Base-by-base conservation (phyloP, 2,113 vertebrate species). In the Typhlomys cinereus region DNA sequence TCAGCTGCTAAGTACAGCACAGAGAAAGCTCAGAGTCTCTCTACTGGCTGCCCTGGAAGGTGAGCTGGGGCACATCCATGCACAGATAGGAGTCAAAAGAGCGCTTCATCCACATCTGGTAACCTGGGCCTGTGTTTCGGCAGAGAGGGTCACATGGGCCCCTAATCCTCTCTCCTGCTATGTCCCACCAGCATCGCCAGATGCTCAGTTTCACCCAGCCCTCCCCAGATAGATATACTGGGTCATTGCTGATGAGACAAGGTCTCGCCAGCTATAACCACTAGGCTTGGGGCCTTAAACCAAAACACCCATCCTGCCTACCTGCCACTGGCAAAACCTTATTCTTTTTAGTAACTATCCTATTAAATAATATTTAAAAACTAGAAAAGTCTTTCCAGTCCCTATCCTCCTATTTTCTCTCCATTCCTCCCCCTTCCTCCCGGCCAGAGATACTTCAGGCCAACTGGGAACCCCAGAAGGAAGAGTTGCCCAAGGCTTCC, bases 51-150 rank as follows among this genome's bases (percentile, higher is more conserved):
- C 21, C 34, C 31, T 11, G 50, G 34, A 71, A 74, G n/a, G 70
- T n/a, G 39, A 64, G 69, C n/a, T 44, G 44, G 29, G 74, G 15
- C 61, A 70, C 11, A 80, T 34, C 59, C 62, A 71, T 9, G 14
- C 23, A 50, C 2, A 7, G 50, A 39, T 15, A 52, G 18, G 18
- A 91, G 64, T 91, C 78, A 92, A 70, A 93, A 39, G 52, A 39
- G 52, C 36, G 92, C 64, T 70, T 85, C 75, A 73, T 80, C 67
- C 69, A 70, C 84, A 92, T 73, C 61, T 81, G 57, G 44, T 86
- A 80, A 84, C 95, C 75, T 62, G 64, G 88, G 67, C 71, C 70
- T 82, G 64, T 23, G 88, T 82, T 95, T 82, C 82, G 25, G 7
- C 34, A 71, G 25, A 59, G 46, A 7, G 6, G 69, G 70, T 93